Evolutionary conservation across 2,113 vertebrate species (phyloP), one percentile per base, ranked within the genome.

Genomic region (Nibea coibor): DNA sequence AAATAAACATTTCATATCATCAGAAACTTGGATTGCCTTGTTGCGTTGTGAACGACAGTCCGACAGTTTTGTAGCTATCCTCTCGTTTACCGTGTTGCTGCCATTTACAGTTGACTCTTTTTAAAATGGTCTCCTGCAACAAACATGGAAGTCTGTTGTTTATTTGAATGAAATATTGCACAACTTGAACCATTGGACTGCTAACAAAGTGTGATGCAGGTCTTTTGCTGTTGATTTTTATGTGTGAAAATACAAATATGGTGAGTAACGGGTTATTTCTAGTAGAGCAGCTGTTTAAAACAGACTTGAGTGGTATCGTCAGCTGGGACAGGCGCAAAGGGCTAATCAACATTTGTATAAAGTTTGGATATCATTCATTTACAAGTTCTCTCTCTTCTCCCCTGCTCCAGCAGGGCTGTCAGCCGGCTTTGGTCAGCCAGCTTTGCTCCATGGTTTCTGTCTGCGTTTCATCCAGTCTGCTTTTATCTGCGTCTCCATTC

Each of bases 211-310:
- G 42, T 59, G 31, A 65, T n/a, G 10, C 56, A 26, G 43, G 51
- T 10, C 65, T 57, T 5, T 11, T 26, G 57, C 53, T 70, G 71
- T 24, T 70, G 39, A 65, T 51, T 56, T 59, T 28, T 57, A 66
- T 0, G 66, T 75, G 66, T 75, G 77, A 80, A 76, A 80, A 31
- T 15, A 51, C 14, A 59, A 84, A 76, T 42, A 80, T 67, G 77
- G 20, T 39, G 19, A 62, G 65, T n/a, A 75, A 61, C 47, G 59
- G 12, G 45, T 42, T 70, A 39, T 31, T 57, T 35, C 26, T 59
- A 10, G 42, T 4, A 19, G 28, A 78, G 47, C 57, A 48, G 70
- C 64, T 68, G 72, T 43, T 84, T 67, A 8, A n/a, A 70, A 70
- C 70, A 56, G 61, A 77, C 64, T 76, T 76, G 5, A n/a, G 4